Evolutionary conservation across 2,113 vertebrate species (phyloP).

Genomic region (Struthio camelus): DNA sequence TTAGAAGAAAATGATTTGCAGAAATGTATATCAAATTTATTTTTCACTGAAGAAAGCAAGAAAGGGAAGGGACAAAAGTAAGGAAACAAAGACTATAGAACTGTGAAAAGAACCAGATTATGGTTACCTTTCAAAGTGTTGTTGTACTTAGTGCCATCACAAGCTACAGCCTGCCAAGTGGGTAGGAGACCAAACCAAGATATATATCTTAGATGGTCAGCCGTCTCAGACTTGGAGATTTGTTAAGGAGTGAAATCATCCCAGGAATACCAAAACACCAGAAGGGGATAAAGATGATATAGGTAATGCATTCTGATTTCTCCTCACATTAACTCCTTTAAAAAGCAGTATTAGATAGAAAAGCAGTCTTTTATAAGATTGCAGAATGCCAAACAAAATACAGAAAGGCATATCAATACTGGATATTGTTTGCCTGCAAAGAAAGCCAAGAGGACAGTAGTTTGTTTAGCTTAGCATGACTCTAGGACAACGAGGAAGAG

Average conservation of each 20-base stretch:
- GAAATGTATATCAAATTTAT: neutral
- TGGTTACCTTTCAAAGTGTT: slow-evolving; percentile 1
- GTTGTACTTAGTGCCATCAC: neutral
- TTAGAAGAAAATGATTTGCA: neutral
- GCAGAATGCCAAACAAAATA: slow-evolving; percentile 38
- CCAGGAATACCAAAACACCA: slow-evolving; percentile 43
- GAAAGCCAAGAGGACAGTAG: neutral
- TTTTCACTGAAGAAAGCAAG: neutral
- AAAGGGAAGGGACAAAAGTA: neutral
- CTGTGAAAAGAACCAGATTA: neutral
- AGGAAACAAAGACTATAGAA: neutral
- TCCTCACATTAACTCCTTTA: slow-evolving; percentile 47
- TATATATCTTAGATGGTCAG: slow-evolving; percentile 34
- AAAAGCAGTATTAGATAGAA: slow-evolving; percentile 30
- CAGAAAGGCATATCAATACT: neutral
- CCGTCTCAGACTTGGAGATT: slow-evolving; percentile 40
- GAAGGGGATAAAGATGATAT: slow-evolving; percentile 38
- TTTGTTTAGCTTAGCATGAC: neutral
- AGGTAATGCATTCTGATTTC: slow-evolving; percentile 51
- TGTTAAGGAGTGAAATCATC: slow-evolving; percentile 48
- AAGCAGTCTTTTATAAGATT: slow-evolving; percentile 38
- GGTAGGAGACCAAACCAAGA: slow-evolving; percentile 14
- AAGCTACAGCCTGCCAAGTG: slow-evolving; percentile 35
- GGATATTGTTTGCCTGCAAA: neutral
- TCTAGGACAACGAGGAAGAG: neutral